A percentile compares a stretch with the other conserved stretches of the same genome.
These are phyloP conservation scores for Neogale vison DNA, from an alignment of 2,113 vertebrate genomes.

Conservation along the genomic window DNA sequence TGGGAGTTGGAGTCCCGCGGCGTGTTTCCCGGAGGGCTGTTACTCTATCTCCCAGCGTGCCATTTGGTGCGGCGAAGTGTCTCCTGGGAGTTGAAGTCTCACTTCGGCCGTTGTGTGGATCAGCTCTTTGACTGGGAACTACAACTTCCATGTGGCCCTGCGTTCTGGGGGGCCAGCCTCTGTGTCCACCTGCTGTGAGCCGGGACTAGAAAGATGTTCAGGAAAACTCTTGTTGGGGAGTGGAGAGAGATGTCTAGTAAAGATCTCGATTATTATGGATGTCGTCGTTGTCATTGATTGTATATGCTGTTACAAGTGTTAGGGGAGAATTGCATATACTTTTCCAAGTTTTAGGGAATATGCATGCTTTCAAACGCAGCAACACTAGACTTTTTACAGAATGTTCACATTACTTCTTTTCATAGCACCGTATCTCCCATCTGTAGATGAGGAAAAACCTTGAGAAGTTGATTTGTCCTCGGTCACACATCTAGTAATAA, in stretches of 20 bases:
- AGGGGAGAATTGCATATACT: background rate
- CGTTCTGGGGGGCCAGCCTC: background rate
- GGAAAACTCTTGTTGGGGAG: background rate
- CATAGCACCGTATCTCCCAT: background rate
- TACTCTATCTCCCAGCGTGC: background rate
- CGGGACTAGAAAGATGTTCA: background rate
- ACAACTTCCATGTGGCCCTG: background rate
- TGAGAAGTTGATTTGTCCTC: background rate
- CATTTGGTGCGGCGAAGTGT: background rate
- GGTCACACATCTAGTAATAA: background rate
- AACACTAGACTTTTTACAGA: background rate
- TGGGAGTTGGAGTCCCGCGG: constrained; percentile 22
- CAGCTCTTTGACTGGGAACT: background rate
- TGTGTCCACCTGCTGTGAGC: background rate
- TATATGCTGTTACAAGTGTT: background rate
- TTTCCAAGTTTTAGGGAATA: background rate
- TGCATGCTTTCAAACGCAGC: background rate
- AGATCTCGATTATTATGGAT: background rate
- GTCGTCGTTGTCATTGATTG: background rate
- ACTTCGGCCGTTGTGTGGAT: rapidly evolving
- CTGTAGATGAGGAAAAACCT: constrained; percentile 27
- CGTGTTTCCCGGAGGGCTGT: background rate
- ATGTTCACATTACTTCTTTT: background rate
- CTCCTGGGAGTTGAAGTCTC: constrained; percentile 63
- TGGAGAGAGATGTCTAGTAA: background rate